These are phyloP conservation scores for Pelodytes ibericus DNA, from an alignment of 2,797 vertebrate species.

Conservation along the genomic window DNA sequence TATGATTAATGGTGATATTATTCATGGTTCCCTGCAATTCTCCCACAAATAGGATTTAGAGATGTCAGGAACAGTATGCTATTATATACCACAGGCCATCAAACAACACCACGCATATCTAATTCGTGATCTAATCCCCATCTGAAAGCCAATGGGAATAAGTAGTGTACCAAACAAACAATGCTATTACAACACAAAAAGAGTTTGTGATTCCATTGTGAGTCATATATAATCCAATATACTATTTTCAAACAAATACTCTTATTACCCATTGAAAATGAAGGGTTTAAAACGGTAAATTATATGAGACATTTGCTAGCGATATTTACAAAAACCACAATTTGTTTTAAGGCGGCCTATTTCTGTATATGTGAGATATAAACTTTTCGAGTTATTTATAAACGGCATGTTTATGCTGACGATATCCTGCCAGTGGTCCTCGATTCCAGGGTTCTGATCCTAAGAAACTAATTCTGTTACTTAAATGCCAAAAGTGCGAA, in stretches of 20 bases:
- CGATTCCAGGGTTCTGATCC: slow-evolving; percentile 49
- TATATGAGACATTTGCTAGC: slow-evolving; percentile 41
- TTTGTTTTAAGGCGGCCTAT: slow-evolving; percentile 63
- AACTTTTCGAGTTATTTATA: slow-evolving; percentile 72
- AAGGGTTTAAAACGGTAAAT: slow-evolving; percentile 56
- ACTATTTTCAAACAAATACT: slow-evolving; percentile 57
- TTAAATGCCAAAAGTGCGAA: slow-evolving; percentile 66
- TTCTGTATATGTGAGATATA: slow-evolving; percentile 67
- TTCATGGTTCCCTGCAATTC: slow-evolving; percentile 26
- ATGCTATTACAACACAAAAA: slow-evolving; percentile 53
- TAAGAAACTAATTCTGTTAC: slow-evolving; percentile 61
- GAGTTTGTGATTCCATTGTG: slow-evolving; percentile 57
- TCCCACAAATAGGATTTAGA: slow-evolving; percentile 45
- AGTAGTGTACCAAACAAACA: slow-evolving; percentile 54
- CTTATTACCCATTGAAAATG: slow-evolving; percentile 58
- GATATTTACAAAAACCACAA: slow-evolving; percentile 65
- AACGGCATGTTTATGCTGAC: slow-evolving; percentile 66
- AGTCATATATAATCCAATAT: slow-evolving; percentile 55
- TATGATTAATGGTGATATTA: slow-evolving; percentile 53
- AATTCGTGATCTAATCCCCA: slow-evolving; percentile 58
- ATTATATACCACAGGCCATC: slow-evolving; percentile 56
- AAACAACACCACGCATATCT: slow-evolving; percentile 47
- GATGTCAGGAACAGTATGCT: slow-evolving; percentile 47
- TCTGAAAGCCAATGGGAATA: slow-evolving; percentile 56
- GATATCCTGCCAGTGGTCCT: slow-evolving; percentile 63